These are phyloP conservation scores for Pyrocoelia pectoralis DNA, from an alignment of 2,888 invertebrate species.

Conservation along the genomic window DNA sequence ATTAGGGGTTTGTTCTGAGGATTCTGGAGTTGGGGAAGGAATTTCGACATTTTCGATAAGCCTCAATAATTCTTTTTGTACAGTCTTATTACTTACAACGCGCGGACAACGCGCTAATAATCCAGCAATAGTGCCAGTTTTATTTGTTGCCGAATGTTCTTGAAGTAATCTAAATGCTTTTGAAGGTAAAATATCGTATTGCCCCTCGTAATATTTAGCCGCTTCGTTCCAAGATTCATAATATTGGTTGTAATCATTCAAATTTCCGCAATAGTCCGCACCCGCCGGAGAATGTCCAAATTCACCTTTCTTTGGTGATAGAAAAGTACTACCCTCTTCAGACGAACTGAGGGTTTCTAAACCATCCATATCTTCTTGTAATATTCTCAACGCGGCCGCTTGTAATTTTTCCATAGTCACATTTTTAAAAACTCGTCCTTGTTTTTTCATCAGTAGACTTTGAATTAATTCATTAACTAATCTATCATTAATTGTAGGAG, in stretches of 20 bases:
- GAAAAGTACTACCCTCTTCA: conserved; percentile 54
- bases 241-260: conserved; percentile 63
- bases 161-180: conserved; percentile 66
- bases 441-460: conserved; percentile 65
- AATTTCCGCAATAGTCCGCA: conserved; percentile 59
- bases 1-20: conserved; percentile 43
- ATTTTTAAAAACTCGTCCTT: conserved; percentile 63
- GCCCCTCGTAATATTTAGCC: conserved; percentile 45
- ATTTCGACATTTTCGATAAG: conserved; percentile 54
- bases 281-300: conserved; percentile 62
- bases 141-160: conserved; percentile 59
- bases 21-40: conserved; percentile 45
- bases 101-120: conserved; percentile 70
- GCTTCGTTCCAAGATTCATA: conserved; percentile 64
- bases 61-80: conserved; percentile 62
- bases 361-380: conserved; percentile 64
- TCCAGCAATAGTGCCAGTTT: conserved; percentile 58
- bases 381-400: conserved; percentile 64
- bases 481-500: conserved; percentile 63
- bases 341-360: conserved; percentile 58
- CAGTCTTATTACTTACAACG: conserved; percentile 67
- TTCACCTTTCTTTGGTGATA: conserved; percentile 52
- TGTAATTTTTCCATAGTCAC: conserved; percentile 67
- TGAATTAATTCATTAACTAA: conserved; percentile 67
- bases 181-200: conserved; percentile 65